Conservation (phyloP, 2,113 vertebrate genomes). For the Hydropotes inermis region DNA sequence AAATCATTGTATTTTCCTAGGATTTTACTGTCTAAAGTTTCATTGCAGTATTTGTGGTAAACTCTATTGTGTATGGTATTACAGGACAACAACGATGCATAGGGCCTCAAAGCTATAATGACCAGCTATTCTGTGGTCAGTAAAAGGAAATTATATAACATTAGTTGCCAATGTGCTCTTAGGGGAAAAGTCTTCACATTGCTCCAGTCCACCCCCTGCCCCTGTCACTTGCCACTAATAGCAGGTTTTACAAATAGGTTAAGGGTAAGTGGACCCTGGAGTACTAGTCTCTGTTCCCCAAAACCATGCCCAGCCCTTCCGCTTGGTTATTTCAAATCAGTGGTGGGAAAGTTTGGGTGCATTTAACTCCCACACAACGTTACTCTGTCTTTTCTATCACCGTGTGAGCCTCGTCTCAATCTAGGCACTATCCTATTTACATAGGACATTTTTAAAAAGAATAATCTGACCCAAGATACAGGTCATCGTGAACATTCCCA, state of each 20-base stretch:
- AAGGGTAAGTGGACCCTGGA: constrained; percentile 61
- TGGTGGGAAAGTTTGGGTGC: background rate
- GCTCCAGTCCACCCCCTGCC: constrained; percentile 14
- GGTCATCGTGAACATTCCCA: background rate
- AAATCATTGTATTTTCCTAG: background rate
- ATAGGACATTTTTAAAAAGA: background rate
- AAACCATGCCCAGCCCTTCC: constrained; percentile 44
- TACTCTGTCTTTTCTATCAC: background rate
- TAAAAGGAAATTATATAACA: constrained; percentile 65
- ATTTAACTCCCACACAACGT: constrained; percentile 34
- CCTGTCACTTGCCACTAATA: constrained; percentile 69
- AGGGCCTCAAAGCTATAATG: constrained; percentile 35
- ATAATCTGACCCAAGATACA: background rate
- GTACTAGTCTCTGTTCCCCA: constrained; percentile 56
- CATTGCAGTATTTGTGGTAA: constrained; percentile 26
- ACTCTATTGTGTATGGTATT: constrained; percentile 35
- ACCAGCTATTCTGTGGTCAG: constrained; percentile 59
- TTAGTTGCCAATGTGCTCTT: constrained; percentile 37
- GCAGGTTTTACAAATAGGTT: constrained; percentile 64
- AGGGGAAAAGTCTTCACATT: constrained; percentile 44
- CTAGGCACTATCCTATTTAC: background rate
- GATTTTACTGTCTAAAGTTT: constrained; percentile 1
- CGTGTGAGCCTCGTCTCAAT: background rate
- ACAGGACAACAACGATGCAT: constrained; percentile 17
- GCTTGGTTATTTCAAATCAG: constrained; percentile 47